Percentiles rank a stretch among this genome's conserved stretches.
Conservation (phyloP, 2,797 vertebrate species). For the Rhabdomys pumilio region DNA sequence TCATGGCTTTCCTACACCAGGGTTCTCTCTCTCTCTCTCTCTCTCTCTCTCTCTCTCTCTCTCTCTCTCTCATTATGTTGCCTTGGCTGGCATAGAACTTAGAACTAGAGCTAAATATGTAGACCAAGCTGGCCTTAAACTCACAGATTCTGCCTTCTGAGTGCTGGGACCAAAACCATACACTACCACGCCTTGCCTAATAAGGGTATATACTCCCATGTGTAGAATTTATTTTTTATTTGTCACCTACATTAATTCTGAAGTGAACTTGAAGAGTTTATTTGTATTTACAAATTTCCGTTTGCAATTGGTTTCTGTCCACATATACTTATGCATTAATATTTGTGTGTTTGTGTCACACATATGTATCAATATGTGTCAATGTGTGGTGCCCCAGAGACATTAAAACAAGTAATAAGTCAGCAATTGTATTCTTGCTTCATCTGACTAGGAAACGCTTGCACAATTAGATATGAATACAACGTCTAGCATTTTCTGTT, state of each 20-base stretch:
- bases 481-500: background rate
- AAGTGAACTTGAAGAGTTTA: constrained; percentile 43
- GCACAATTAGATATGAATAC: background rate
- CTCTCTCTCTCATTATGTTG: background rate
- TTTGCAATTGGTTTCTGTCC: constrained; percentile 32
- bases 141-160: background rate
- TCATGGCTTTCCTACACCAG: background rate
- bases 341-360: background rate
- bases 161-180: background rate
- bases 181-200: background rate
- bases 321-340: background rate
- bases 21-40: background rate
- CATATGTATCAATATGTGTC: background rate
- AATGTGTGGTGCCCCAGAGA: background rate
- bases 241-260: background rate
- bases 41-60: background rate
- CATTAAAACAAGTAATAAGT: constrained; percentile 23
- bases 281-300: constrained; percentile 56
- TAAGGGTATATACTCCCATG: background rate
- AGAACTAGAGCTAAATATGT: background rate
- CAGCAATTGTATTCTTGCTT: constrained; percentile 14
- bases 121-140: background rate
- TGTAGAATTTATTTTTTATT: constrained; percentile 25
- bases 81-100: background rate
- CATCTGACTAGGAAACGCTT: background rate